Conservation (phyloP, 64 coral and sea anemone species). For the Pocillopora damicornis region DNA sequence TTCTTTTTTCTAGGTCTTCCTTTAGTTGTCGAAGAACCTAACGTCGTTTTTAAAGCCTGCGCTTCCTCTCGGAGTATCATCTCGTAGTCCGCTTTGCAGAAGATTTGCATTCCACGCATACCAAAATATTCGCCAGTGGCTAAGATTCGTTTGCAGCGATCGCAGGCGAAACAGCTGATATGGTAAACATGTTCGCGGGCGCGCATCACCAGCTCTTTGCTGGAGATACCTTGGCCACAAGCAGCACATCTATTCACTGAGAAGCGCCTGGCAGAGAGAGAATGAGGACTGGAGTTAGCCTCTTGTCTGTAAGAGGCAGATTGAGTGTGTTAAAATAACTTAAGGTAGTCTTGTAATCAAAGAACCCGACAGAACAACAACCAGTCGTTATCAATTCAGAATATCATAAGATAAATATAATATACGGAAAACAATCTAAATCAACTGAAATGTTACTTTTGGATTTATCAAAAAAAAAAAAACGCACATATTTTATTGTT, state of each 20-base stretch:
- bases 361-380: too few relatives aligned
- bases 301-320: not conserved
- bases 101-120: slow-evolving; percentile 86
- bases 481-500: too few relatives aligned
- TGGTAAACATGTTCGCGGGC: slow-evolving; percentile 96
- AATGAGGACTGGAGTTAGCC: too few relatives aligned
- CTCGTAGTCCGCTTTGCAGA: slow-evolving; percentile 91
- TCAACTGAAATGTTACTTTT: too few relatives aligned
- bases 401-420: too few relatives aligned
- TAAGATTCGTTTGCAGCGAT: slow-evolving; percentile 95
- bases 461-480: too few relatives aligned
- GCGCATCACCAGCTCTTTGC: slow-evolving; percentile 95
- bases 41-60: slow-evolving; percentile 37
- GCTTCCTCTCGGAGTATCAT: slow-evolving; percentile 75
- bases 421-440: too few relatives aligned
- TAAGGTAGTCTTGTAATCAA: not conserved
- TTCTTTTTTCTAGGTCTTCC: slow-evolving; percentile 77
- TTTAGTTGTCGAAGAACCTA: slow-evolving; percentile 36
- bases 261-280: slow-evolving; percentile 62
- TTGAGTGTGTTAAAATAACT: not conserved
- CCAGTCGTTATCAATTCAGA: too few relatives aligned
- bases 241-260: slow-evolving; percentile 81
- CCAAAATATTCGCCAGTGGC: slow-evolving; percentile 98
- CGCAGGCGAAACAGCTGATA: slow-evolving; percentile 93
- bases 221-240: slow-evolving; percentile 77